Evolutionary conservation across 2,113 vertebrate genomes (phyloP), one percentile per base, ranked within the genome.

Genomic region (Aegotheles bennettii): DNA sequence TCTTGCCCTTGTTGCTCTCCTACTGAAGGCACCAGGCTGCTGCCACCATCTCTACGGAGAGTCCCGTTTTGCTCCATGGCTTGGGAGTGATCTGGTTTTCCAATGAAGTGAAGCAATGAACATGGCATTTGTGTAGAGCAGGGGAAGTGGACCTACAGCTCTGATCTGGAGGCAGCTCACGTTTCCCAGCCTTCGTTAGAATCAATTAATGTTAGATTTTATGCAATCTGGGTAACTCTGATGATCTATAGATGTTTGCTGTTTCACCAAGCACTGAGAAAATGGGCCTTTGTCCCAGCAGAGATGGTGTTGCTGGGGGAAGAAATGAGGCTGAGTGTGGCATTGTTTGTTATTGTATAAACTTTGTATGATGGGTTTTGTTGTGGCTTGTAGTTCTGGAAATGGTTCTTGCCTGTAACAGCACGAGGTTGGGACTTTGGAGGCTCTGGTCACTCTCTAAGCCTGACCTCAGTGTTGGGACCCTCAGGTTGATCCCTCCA

Each of bases 21-120:
- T 19, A 21, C 50, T 33, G 43, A 51, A 69, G 50, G 54, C 33
- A 56, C 24, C 24, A 17, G 74, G 33, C 47, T 67, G 67, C 26
- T 38, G 79, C 23, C 40, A 14, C 35, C 0, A 0, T 21, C 26
- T 11, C 31, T 23, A 11, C 0, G 1, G 51, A 17, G 26, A 54
- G 23, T 12, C n/a, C 51, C 1, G 6, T 0, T 0, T 40, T 1
- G 0, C 33, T 71, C n/a, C 64, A n/a, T n/a, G n/a, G n/a, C 17
- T 45, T 45, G 45, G 73, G 57, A 23, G 42, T 29, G 25, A 48
- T n/a, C 35, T 3, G 3, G 16, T 10, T 70, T 83, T 59, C n/a
- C 26, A 14, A 1, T 14, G 38, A 40, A 33, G 45, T 10, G 25
- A 48, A 35, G 40, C 21, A 33, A 33, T 13, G 25, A 60, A 7